Base-by-base conservation (phyloP, 2,888 invertebrate genomes). In the Portevinia maculata region DNA sequence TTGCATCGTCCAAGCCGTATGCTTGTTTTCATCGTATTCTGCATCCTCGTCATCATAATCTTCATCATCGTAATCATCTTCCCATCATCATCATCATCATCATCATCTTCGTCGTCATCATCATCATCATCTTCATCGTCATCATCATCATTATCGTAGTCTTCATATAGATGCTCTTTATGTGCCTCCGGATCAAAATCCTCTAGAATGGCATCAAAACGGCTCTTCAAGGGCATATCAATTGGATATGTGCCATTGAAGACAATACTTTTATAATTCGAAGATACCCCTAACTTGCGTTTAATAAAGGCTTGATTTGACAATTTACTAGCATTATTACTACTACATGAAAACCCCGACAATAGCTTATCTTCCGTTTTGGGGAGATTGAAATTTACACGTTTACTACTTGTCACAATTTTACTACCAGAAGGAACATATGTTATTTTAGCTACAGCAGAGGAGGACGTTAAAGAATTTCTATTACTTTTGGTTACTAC, bases 211-310 rank as follows among this genome's bases (percentile, higher is more conserved):
- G 41, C 13, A 59, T 85, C 62, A 74, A 86, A 84, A 17, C 86
- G 86, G 50, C 86, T 87, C 32, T 90, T 89, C 9, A 90, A 79
- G 28, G 96, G 96, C 87, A 93, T 93, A 89, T 96, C 96, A 85
- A 97, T 97, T 3, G 97, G 96, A 92, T 93, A 97, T 2, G 97
- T 97, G 62, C 96, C 96, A 86, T 96, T 96, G 89, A 96, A 96
- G 79, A 96, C 93, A 52, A 96, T 92, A 57, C 87, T 87, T 76
- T 89, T 89, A 48, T 85, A 83, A 17, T 57, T 65, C 13, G 48
- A 17, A 34, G 71, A 55, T 41, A 71, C 21, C 44, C 44, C 44
- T 52, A 41, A 28, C 7, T 41, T 71, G 3, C 39, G 60, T 34
- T 83, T 78, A 0, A 73, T 24, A 30, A 83, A 44, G n/a, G 62